These are phyloP conservation scores for Ennomos fuscantarius DNA, from an alignment of 2,888 invertebrate genomes.

Conservation along the genomic window DNA sequence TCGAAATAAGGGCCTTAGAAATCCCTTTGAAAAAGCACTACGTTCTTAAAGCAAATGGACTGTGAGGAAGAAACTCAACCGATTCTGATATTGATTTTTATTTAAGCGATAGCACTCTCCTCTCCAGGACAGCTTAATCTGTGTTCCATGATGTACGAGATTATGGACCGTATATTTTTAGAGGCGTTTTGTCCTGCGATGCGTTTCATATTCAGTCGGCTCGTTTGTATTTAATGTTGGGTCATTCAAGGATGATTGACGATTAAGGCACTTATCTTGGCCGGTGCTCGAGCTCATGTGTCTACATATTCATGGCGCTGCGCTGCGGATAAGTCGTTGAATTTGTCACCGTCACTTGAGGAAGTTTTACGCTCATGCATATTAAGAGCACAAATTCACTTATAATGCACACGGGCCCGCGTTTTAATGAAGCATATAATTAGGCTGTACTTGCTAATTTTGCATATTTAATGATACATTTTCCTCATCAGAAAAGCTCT, in stretches of 20 bases:
- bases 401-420: constrained; percentile 64
- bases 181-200: constrained; percentile 38
- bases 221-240: constrained; percentile 42
- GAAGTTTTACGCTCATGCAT: constrained; percentile 77
- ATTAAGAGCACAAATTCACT: constrained; percentile 77
- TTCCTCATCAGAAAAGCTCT: constrained; percentile 18
- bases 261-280: constrained; percentile 53
- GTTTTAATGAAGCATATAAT: constrained; percentile 65
- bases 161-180: constrained; percentile 42
- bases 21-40: constrained; percentile 78
- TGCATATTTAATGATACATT: constrained; percentile 49
- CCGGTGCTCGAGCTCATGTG: constrained; percentile 49
- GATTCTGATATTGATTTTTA: constrained; percentile 82
- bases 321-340: constrained; percentile 63
- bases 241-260: constrained; percentile 44
- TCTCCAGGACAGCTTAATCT: constrained; percentile 53
- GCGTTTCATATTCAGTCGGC: constrained; percentile 36
- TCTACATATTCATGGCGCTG: constrained; percentile 73
- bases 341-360: constrained; percentile 67
- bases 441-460: constrained; percentile 57
- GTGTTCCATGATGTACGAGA: constrained; percentile 49
- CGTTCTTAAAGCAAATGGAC: constrained; percentile 81
- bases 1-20: constrained; percentile 77
- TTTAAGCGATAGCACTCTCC: constrained; percentile 65
- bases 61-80: constrained; percentile 78